Evolutionary conservation across 2,888 invertebrate species (phyloP).

Genomic region (Catotricha subobsoleta): DNA sequence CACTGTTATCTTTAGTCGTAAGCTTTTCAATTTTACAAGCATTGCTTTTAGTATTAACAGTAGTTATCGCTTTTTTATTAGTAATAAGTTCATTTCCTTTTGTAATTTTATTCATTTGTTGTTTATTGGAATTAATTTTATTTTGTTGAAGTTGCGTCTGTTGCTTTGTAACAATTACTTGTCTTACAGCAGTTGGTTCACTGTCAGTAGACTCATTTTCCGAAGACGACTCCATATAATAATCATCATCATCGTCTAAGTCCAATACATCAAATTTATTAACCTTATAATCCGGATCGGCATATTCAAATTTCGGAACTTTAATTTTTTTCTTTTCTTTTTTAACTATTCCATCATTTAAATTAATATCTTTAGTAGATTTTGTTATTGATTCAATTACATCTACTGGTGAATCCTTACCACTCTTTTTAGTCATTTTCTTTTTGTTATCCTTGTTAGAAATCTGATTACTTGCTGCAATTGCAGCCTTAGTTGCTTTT

Average conservation of each 20-base stretch:
- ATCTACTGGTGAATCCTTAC: slow-evolving; percentile 9
- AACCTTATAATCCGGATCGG: slow-evolving; percentile 10
- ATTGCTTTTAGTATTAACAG: background rate
- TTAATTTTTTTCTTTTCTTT: slow-evolving; percentile 10
- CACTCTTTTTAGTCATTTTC: slow-evolving; percentile 12
- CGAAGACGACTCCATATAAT: slow-evolving; percentile 3
- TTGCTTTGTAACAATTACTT: background rate
- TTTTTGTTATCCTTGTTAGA: slow-evolving; percentile 12
- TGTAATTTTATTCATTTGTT: background rate
- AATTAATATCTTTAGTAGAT: slow-evolving; percentile 7
- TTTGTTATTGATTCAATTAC: slow-evolving; percentile 11
- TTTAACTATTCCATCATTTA: slow-evolving; percentile 9
- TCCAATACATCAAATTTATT: slow-evolving; percentile 11
- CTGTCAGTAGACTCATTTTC: slow-evolving; percentile 6
- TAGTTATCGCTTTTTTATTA: background rate
- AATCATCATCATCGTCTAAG: slow-evolving; percentile 9
- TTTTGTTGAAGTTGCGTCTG: background rate
- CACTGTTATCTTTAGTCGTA: background rate
- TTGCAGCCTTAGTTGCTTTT: too few species aligned
- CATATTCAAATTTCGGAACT: slow-evolving; percentile 10
- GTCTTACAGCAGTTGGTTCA: slow-evolving; percentile 9
- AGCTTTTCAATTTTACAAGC: background rate
- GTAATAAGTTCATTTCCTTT: background rate
- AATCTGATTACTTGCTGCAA: slow-evolving; percentile 1
- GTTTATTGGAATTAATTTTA: background rate